Evolutionary conservation across 2,888 invertebrate species (phyloP).

Genomic region (Slavum lentiscoides): DNA sequence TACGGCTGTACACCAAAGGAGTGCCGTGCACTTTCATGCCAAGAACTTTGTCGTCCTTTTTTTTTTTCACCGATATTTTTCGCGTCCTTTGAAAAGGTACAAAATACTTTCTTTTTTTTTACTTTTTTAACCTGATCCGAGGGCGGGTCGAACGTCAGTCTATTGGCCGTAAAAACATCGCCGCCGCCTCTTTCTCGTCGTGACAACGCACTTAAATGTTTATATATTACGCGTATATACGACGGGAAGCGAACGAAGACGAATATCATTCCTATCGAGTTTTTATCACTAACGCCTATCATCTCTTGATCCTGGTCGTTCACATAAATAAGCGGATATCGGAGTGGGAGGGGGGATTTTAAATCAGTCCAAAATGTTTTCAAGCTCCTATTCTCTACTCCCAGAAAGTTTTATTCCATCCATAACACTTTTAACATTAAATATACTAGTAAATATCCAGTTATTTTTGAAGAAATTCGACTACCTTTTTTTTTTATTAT

Average conservation of each 20-base stretch:
- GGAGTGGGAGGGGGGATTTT: too few relatives aligned
- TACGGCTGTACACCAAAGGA: constrained; percentile 2
- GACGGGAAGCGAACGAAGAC: not conserved
- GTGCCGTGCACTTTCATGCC: not conserved
- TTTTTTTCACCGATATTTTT: constrained; percentile 18
- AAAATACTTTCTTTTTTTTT: not conserved
- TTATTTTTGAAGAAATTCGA: too few relatives aligned
- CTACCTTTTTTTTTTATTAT: too few relatives aligned
- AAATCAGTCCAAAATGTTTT: too few relatives aligned
- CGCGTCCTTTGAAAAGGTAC: not conserved
- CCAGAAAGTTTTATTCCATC: too few relatives aligned
- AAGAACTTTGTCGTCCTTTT: not conserved
- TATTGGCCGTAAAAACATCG: not conserved
- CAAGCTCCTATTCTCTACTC: too few relatives aligned
- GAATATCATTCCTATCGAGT: not conserved
- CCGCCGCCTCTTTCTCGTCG: not conserved
- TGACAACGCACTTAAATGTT: not conserved
- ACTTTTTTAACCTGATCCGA: not conserved
- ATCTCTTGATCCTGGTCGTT: not conserved
- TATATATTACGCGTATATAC: not conserved
- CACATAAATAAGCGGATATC: too few relatives aligned
- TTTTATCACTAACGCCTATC: not conserved
- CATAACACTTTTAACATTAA: too few relatives aligned
- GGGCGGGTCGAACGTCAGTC: not conserved
- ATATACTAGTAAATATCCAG: too few relatives aligned